A percentile compares a stretch with the other conserved stretches of the same genome.
phyloP scores from a whole-genome alignment of 2,888 invertebrate genomes.

The Griposia aprilina region DNA sequence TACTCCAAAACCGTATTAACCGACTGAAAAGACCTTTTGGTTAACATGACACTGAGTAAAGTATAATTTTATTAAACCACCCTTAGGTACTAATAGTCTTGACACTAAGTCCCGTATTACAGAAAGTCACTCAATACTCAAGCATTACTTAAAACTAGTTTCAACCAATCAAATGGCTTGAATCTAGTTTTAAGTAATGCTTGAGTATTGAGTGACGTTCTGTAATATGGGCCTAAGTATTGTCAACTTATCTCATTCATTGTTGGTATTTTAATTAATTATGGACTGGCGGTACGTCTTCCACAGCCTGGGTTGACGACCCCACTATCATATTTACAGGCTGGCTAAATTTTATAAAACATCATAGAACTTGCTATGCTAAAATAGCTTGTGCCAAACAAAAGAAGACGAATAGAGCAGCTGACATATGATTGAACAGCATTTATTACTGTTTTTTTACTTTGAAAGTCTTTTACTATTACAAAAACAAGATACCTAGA shows the following conservation, averaged over 20 bases:
- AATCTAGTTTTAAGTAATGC: too few relatives aligned
- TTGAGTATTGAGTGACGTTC: too few relatives aligned
- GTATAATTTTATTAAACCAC: too few relatives aligned
- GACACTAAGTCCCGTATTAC: too few relatives aligned
- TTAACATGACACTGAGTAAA: not conserved
- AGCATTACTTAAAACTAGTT: too few relatives aligned
- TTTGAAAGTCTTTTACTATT: not conserved
- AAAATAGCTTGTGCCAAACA: not conserved
- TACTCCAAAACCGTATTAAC: not conserved
- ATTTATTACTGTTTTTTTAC: not conserved
- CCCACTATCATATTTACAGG: not conserved
- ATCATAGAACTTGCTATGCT: not conserved
- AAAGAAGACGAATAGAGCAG: not conserved
- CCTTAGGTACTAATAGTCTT: not conserved
- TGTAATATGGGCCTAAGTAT: too few relatives aligned
- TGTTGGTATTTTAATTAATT: not conserved
- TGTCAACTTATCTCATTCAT: not conserved
- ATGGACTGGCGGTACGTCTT: not conserved
- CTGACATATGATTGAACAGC: not conserved
- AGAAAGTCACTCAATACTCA: too few relatives aligned
- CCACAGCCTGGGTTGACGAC: not conserved
- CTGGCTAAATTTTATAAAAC: not conserved
- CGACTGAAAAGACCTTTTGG: slow-evolving; percentile 12
- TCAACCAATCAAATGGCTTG: too few relatives aligned
- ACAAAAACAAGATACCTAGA: not conserved